Percentiles rank a stretch among this genome's conserved stretches.
phyloP scores from a whole-genome alignment of 2,888 invertebrate species.

The Miltochrista miniata region DNA sequence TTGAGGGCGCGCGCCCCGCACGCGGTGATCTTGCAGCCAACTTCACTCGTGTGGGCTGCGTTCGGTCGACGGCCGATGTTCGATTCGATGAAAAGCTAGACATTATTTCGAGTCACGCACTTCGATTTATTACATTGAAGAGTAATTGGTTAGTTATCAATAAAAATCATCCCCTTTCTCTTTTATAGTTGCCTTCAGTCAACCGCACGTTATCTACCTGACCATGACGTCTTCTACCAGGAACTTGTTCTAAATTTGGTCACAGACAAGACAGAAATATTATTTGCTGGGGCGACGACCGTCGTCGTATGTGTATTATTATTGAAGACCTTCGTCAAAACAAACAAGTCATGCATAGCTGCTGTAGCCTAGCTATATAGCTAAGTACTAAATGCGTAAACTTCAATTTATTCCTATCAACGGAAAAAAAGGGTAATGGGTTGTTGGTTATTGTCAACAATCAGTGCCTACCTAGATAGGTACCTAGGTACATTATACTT shows the following conservation, averaged over 20 bases:
- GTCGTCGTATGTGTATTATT: slow-evolving; percentile 50
- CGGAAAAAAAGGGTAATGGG: slow-evolving; percentile 8
- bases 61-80: slow-evolving; percentile 59
- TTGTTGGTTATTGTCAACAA: neutral
- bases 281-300: slow-evolving; percentile 64
- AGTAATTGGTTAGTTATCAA: slow-evolving; percentile 42
- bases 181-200: slow-evolving; percentile 27
- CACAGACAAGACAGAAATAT: slow-evolving; percentile 55
- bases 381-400: slow-evolving; percentile 31
- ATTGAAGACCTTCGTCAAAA: slow-evolving; percentile 47
- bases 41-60: slow-evolving; percentile 60
- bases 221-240: slow-evolving; percentile 24
- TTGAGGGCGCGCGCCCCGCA: slow-evolving; percentile 63
- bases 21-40: slow-evolving; percentile 51
- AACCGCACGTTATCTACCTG: slow-evolving; percentile 15
- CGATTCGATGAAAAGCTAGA: slow-evolving; percentile 55
- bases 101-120: slow-evolving; percentile 74
- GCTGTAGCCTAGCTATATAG: slow-evolving; percentile 12
- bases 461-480: too few species aligned
- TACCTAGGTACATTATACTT: too few species aligned
- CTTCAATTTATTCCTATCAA: slow-evolving; percentile 28
- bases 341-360: slow-evolving; percentile 45
- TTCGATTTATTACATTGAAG: slow-evolving; percentile 63
- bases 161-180: slow-evolving; percentile 40
- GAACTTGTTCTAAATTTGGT: slow-evolving; percentile 63